Evolutionary conservation across 1,140 invertebrate species (phyloP).

Genomic region (Xylocopa sonorina): DNA sequence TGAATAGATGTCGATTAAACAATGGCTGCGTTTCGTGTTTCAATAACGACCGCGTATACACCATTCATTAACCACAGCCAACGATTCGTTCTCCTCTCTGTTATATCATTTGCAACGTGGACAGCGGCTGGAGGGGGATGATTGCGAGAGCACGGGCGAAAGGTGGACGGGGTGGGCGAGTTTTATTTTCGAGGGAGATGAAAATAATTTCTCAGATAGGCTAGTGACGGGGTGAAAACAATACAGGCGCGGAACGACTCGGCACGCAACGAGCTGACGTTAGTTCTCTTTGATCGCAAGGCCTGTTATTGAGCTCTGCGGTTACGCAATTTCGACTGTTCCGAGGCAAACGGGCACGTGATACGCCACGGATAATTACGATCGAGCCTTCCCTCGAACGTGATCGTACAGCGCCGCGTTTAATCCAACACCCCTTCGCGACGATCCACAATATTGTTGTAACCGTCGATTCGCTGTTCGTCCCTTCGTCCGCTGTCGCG

Average conservation of each 20-base stretch:
- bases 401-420: too few relatives aligned
- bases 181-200: slow-evolving; percentile 11
- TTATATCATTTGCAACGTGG: too few relatives aligned
- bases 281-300: slow-evolving; percentile 21
- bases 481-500: too few relatives aligned
- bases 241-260: neutral
- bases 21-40: slow-evolving; percentile 1
- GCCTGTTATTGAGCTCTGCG: slow-evolving; percentile 53
- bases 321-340: slow-evolving; percentile 58
- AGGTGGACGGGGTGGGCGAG: too few relatives aligned
- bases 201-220: neutral
- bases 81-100: too few relatives aligned
- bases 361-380: slow-evolving; percentile 49
- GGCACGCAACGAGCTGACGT: neutral
- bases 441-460: too few relatives aligned
- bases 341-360: slow-evolving; percentile 4
- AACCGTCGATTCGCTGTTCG: too few relatives aligned
- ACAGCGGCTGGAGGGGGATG: too few relatives aligned
- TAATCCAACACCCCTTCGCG: neutral
- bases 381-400: slow-evolving; percentile 5
- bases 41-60: neutral
- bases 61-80: too few relatives aligned
- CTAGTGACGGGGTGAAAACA: neutral
- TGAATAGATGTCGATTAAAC: slow-evolving; percentile 22
- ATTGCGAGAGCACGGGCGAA: too few relatives aligned